Conservation (phyloP, 64 coral and sea anemone species). For the Orbicella faveolata region DNA sequence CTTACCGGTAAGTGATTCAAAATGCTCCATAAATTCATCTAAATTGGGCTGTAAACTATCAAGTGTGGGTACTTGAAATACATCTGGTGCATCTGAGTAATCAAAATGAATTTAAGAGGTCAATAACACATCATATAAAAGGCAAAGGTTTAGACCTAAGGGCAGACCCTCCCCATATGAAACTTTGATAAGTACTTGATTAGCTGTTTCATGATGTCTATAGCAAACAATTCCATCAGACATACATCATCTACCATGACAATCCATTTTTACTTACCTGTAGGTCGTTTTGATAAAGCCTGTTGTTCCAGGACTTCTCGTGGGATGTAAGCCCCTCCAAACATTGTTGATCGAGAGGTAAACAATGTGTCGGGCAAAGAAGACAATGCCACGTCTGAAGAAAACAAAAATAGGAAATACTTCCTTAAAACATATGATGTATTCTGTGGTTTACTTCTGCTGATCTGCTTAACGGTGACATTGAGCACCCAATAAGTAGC, state of each 20-base stretch:
- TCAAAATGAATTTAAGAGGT: background rate
- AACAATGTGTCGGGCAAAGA: constrained; percentile 59
- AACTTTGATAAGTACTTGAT: too few relatives aligned
- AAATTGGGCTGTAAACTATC: constrained; percentile 90
- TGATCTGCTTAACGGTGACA: too few relatives aligned
- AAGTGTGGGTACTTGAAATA: constrained; percentile 76
- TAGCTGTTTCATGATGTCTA: too few relatives aligned
- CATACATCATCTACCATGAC: too few relatives aligned
- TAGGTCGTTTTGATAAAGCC: background rate
- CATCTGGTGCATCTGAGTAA: constrained; percentile 26
- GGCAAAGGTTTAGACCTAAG: too few relatives aligned
- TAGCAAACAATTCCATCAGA: too few relatives aligned
- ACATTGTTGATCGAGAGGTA: constrained; percentile 19
- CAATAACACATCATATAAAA: too few relatives aligned
- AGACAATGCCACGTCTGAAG: constrained; percentile 32
- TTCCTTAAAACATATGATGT: background rate
- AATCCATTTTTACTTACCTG: background rate
- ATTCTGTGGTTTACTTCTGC: background rate
- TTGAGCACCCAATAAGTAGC: too few relatives aligned
- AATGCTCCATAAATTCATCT: constrained; percentile 86
- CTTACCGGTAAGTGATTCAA: constrained; percentile 81
- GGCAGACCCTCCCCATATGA: too few relatives aligned
- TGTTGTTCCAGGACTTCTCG: constrained; percentile 26
- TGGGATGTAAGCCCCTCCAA: constrained; percentile 26
- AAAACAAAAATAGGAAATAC: background rate